Conservation (phyloP, 2,888 invertebrate genomes). For the Campaea margaritaria region DNA sequence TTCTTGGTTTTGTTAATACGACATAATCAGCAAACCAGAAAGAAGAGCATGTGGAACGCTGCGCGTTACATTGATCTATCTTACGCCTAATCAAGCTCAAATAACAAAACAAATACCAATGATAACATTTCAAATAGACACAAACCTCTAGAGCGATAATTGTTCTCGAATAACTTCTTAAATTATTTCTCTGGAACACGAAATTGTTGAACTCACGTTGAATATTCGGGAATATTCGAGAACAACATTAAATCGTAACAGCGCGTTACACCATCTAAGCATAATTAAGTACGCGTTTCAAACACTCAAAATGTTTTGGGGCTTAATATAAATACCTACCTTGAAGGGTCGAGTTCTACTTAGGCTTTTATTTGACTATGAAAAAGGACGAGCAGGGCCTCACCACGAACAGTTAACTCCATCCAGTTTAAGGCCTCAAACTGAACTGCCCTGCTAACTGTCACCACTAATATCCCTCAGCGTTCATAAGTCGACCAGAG, state of each 20-base stretch:
- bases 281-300: constrained; percentile 39
- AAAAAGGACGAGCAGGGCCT: too few relatives aligned
- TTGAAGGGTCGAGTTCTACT: constrained; percentile 12
- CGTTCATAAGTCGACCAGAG: too few relatives aligned
- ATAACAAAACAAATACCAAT: not conserved
- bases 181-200: constrained; percentile 4
- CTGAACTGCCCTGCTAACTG: too few relatives aligned
- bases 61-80: too few relatives aligned
- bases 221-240: constrained; percentile 7
- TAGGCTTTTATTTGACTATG: not conserved
- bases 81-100: too few relatives aligned
- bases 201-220: constrained; percentile 9
- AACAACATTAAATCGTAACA: constrained; percentile 32
- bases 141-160: not conserved
- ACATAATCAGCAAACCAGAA: too few relatives aligned
- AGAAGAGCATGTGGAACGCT: too few relatives aligned
- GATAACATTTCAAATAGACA: not conserved
- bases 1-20: too few relatives aligned
- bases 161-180: not conserved
- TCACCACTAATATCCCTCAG: too few relatives aligned
- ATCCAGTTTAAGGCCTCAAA: too few relatives aligned
- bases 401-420: too few relatives aligned
- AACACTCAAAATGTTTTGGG: constrained; percentile 27
- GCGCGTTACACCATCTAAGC: constrained; percentile 31
- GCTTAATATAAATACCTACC: constrained; percentile 39